Evolutionary conservation across 2,797 vertebrate genomes (phyloP), one percentile per base, ranked within the genome.

Genomic region (Capromys pilorides): DNA sequence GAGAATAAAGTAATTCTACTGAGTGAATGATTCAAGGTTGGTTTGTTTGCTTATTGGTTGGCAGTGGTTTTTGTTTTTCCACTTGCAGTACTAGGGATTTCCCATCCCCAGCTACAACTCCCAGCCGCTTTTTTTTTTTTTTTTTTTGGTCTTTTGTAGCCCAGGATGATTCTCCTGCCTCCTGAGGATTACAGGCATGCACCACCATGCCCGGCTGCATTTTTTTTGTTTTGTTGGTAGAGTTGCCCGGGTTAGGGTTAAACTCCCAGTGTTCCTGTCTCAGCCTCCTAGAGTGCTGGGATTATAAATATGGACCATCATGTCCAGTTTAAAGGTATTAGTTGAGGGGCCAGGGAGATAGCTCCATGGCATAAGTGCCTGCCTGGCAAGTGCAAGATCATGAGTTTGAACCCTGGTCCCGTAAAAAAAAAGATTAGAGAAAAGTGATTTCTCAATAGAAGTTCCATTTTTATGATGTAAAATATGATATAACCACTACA

Each of bases 371-470:
- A 45, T 8, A 45, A 45, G 4, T 45, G 45, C 45, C 45, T 45
- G 45, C 45, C 45, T 45, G 45, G 45, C 45, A 45, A 45, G 45
- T 45, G 4, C 45, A 45, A 45, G 45, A 8, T 45, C 45, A 8
- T 45, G 45, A 45, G 45, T 45, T 45, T 45, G 45, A 45, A 45
- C 45, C 45, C 45, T 45, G 45, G 45, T 45, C 45, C 45, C 4
- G 8, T 45, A 4, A 45, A 45, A 4, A 45, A 45, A 45, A 4
- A 45, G 8, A 45, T 45, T 75, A 78, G 54, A 24, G 59, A 71
- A 88, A 82, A 81, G 28, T 94, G 5, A 45, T 75, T 83, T 86
- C 93, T 83, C 7, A 92, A 71, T 62, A 81, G 77, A 88, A 87
- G 28, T 88, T 84, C 57, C 22, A 26, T 62, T 67, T 89, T 94